These are phyloP conservation scores for Epistrophe grossulariae DNA, from an alignment of 2,888 invertebrate species.

Conservation along the genomic window DNA sequence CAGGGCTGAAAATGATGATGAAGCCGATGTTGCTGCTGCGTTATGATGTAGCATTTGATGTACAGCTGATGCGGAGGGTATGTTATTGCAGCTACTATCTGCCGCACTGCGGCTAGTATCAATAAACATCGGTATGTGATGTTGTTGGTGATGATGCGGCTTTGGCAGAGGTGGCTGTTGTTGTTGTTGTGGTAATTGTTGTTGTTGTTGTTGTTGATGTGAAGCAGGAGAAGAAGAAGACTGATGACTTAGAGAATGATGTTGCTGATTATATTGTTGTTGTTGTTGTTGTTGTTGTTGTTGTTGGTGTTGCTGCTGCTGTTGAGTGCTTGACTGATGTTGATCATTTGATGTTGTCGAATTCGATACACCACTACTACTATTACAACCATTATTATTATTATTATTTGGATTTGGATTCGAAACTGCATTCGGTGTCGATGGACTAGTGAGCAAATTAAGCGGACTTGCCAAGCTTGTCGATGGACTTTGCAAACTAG, in stretches of 20 bases:
- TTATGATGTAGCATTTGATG: slow-evolving; percentile 62
- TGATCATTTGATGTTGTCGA: slow-evolving; percentile 61
- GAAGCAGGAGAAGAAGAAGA: slow-evolving; percentile 70
- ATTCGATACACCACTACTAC: slow-evolving; percentile 57
- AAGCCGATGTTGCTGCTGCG: slow-evolving; percentile 7
- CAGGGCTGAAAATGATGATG: slow-evolving; percentile 52
- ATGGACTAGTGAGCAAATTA: slow-evolving; percentile 88
- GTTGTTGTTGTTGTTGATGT: slow-evolving; percentile 65
- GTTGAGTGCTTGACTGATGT: slow-evolving; percentile 60
- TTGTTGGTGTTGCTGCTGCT: slow-evolving; percentile 20
- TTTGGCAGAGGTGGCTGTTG: slow-evolving; percentile 56
- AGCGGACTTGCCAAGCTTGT: slow-evolving; percentile 92
- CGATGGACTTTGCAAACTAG: slow-evolving; percentile 89
- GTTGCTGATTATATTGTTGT: slow-evolving; percentile 57
- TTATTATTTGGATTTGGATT: slow-evolving; percentile 40
- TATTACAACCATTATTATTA: slow-evolving; percentile 47
- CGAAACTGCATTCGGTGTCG: slow-evolving; percentile 80
- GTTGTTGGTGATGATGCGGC: slow-evolving; percentile 47
- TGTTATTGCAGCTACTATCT: slow-evolving; percentile 49
- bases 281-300: slow-evolving; percentile 34
- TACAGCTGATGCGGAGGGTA: slow-evolving; percentile 25
- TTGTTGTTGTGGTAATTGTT: slow-evolving; percentile 62
- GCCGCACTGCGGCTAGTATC: slow-evolving; percentile 49
- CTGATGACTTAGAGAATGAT: slow-evolving; percentile 71
- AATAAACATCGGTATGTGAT: slow-evolving; percentile 64